Base-by-base conservation (phyloP, 2,113 vertebrate genomes). In the Rhinolophus ferrumequinum region DNA sequence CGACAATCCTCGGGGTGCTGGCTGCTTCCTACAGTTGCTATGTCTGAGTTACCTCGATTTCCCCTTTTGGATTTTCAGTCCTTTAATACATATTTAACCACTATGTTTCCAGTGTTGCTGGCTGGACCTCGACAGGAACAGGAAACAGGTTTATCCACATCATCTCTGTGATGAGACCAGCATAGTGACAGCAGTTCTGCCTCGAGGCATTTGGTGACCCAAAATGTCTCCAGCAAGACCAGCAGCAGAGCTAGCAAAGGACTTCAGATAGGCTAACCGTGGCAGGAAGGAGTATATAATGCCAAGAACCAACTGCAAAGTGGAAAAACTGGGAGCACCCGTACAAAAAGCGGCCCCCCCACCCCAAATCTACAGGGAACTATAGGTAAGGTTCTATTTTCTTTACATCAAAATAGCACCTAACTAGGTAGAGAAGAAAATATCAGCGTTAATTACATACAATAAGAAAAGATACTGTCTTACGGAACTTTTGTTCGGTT, bases 1-100 rank as follows among this genome's bases (percentile, higher is more conserved):
- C 14, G 5, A 2, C 28, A 54, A 6, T 35, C 8, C 47, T 38
- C 19, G 0, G 5, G 1, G 11, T 28, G 35, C 24, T 19, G 50
- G n/a, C 19, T 88, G 30, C 30, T 64, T 50, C 19, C 33, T 44
- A 3, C 3, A 38, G 15, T 47, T 19, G 22, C 11, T 52, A 0
- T 14, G n/a, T 50, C 86, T 50, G 70, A 75, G 28, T 72, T 64
- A 73, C 19, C 8, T 70, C 3, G 4, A 22, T 35, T 66, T 75
- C 11, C 9, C 44, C 50, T 88, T 75, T 56, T 10, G 44, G 47
- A 24, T 33, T 72, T 8, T 92, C 79, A 56, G 44, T 41, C 8
- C 16, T 56, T 50, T 67, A 14, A 10, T 10, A 52, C 26, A 52
- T 24, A 67, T 41, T 66, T 73, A 54, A 67, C 6, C 35, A 15